phyloP scores from a whole-genome alignment of 2,113 vertebrate species.

The Pontoporia blainvillei region DNA sequence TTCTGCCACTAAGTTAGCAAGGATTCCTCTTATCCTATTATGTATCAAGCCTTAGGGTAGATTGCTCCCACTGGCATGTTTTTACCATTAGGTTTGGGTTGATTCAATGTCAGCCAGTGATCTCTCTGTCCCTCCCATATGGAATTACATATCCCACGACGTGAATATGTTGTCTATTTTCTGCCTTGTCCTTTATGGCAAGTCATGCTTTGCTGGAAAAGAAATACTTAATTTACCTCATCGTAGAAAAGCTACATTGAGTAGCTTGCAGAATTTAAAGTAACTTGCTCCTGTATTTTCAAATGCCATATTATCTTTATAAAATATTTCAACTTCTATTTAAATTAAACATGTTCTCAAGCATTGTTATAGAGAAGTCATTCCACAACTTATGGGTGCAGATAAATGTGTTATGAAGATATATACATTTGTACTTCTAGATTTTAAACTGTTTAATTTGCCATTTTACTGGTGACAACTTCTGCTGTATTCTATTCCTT shows the following conservation, averaged over 20 bases:
- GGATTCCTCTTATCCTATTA: not conserved
- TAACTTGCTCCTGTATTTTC: not conserved
- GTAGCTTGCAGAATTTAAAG: constrained; percentile 25
- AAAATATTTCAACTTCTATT: constrained; percentile 6
- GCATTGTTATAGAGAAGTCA: not conserved
- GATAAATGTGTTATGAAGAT: not conserved
- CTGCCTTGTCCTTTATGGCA: not conserved
- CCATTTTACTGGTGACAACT: constrained; percentile 18
- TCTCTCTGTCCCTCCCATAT: not conserved
- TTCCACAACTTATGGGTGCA: not conserved
- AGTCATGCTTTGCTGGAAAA: not conserved
- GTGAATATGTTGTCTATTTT: not conserved
- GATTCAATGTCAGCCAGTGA: not conserved
- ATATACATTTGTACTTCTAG: not conserved
- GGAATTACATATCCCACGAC: not conserved
- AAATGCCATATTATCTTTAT: constrained; percentile 3
- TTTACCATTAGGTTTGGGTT: not conserved
- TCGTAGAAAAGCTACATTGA: not conserved
- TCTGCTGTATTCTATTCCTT: not conserved
- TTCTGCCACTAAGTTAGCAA: not conserved
- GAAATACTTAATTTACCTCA: not conserved
- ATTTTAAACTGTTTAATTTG: not conserved
- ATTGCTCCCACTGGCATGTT: not conserved
- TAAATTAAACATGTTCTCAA: constrained; percentile 16
- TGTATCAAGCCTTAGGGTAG: not conserved